Base-by-base conservation (phyloP, 1,140 invertebrate species). In the Caerostris darwini region DNA sequence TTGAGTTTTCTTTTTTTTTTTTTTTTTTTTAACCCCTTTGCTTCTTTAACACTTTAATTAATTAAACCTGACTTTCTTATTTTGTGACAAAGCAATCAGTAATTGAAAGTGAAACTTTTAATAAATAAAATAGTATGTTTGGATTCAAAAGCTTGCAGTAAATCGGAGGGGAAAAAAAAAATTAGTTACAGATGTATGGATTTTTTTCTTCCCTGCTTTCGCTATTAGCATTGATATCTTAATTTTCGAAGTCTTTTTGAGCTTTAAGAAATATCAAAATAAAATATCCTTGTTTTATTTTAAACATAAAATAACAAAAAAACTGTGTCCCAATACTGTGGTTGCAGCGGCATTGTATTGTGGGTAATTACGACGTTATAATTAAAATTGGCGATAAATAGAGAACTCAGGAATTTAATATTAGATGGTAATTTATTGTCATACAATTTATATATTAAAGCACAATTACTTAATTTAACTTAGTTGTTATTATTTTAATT, bases 81-180 rank as follows among this genome's bases (percentile, higher is more conserved):
- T 77, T 77, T 77, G 5, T 77, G 71, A 50, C 71, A 77, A 7
- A 10, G 71, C 50, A 77, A 77, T 77, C 34, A 12, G 71, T 77
- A 77, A 77, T 77, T 77, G 71, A 77, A 77, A 77, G 71, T 77
- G 71, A 77, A 77, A 77, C 34, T 77, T 34, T 10, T 77, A 77
- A 77, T 77, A 77, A 77, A 77, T 77, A 77, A 77, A 14, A 34
- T 53, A 7, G 50, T 77, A 34, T 77, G 53, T 77, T 50, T 53
- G 34, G 71, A 50, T 53, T 77, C 53, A 77, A 67, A 50, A 53
- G 34, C 71, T 12, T 34, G 34, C 34, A 34, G 34, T 34, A 34
- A 34, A 77, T 12, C 71, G 10, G 14, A 12, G 7, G 3, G 34
- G 34, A 7, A 77, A 77, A 77, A 77, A 77, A 77, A 50, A 50